These are phyloP conservation scores for Benthosema pterotum DNA, from an alignment of 2,797 vertebrate genomes.

Conservation along the genomic window DNA sequence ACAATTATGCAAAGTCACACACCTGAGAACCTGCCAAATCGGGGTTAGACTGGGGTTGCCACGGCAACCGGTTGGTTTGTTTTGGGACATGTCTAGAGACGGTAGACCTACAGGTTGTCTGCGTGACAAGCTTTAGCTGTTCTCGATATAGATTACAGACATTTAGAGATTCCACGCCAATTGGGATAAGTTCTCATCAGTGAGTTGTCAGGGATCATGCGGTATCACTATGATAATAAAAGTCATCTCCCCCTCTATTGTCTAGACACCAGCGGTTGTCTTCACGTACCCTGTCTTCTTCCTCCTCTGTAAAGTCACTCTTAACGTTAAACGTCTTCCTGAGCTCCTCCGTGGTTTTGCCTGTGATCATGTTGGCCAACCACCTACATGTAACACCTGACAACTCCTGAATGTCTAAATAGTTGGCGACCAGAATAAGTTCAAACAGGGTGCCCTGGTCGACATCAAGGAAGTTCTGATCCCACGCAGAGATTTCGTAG, in stretches of 20 bases:
- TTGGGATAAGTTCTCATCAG: constrained; percentile 87
- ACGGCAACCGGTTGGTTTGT: no score
- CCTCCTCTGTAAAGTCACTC: constrained; percentile 99
- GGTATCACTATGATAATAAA: constrained; percentile 58
- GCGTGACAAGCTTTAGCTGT: no score
- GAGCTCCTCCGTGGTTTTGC: constrained; percentile 98
- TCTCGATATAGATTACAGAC: no score
- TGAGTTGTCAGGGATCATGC: constrained; percentile 78
- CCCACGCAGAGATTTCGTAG: constrained; percentile 98
- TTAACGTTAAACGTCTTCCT: constrained; percentile 99
- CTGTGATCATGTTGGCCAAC: constrained; percentile 97
- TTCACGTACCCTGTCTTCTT: constrained; percentile 99
- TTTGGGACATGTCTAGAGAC: no score
- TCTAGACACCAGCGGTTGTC: constrained; percentile 99
- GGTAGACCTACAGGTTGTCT: no score
- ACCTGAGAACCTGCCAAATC: no score
- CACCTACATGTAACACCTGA: constrained; percentile 96
- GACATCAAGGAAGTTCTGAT: constrained; percentile 99
- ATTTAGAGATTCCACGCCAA: constrained; percentile 58
- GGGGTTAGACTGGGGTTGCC: no score
- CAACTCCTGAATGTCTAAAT: constrained; percentile 97
- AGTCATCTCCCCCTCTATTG: constrained; percentile 80
- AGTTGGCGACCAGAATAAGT: constrained; percentile 98
- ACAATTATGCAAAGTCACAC: no score
- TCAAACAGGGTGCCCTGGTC: constrained; percentile 99